Conservation (phyloP, 2,888 invertebrate genomes). For the Alsophila aescularia region DNA sequence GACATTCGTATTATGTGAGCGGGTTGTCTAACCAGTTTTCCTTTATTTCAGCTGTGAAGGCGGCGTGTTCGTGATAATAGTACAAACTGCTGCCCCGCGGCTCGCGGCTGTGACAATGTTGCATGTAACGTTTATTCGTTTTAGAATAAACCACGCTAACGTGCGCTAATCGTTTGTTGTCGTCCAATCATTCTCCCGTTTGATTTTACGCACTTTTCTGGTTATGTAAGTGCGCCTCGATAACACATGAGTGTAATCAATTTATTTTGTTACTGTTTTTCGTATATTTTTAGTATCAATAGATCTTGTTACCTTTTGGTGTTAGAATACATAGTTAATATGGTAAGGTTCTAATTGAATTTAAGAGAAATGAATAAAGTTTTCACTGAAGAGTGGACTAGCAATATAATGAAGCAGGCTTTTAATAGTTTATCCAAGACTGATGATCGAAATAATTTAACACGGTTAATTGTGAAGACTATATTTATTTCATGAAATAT, state of each 20-base stretch:
- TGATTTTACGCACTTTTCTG: not conserved
- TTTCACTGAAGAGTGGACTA: constrained; percentile 3
- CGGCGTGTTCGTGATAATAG: constrained; percentile 77
- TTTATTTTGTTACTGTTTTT: constrained; percentile 24
- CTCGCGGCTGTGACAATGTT: constrained; percentile 29
- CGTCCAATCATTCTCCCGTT: not conserved
- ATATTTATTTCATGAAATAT: constrained; percentile 61
- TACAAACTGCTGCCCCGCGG: constrained; percentile 23
- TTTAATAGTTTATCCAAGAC: constrained; percentile 41
- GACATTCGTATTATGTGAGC: no score
- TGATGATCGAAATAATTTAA: constrained; percentile 54
- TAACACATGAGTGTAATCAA: constrained; percentile 18
- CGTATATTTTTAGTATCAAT: not conserved
- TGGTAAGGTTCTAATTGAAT: constrained; percentile 3
- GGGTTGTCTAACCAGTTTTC: not conserved
- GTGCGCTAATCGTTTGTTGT: constrained; percentile 20
- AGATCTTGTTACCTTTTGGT: constrained; percentile 24
- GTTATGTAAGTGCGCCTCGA: not conserved
- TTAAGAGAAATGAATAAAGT: constrained; percentile 14
- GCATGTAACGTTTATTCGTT: constrained; percentile 71
- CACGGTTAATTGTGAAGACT: constrained; percentile 50
- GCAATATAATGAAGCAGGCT: constrained; percentile 5
- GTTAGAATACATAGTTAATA: constrained; percentile 10
- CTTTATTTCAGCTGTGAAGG: constrained; percentile 72
- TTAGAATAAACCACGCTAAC: constrained; percentile 61